These are phyloP conservation scores for Bolinopsis microptera DNA, from an alignment of 37 sponge, comb jelly and placozoan genomes.

Conservation along the genomic window DNA sequence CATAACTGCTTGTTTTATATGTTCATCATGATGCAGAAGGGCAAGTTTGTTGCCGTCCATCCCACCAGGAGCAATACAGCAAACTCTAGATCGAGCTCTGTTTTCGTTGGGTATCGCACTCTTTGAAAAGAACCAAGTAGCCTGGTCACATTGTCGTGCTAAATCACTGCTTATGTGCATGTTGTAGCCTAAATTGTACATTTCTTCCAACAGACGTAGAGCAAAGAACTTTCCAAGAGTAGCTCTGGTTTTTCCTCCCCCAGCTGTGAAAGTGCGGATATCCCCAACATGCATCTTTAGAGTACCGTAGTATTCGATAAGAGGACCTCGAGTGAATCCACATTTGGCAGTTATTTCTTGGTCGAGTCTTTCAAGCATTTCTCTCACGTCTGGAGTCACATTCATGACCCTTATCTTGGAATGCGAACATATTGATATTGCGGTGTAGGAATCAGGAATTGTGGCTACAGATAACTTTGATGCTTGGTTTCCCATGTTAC, in stretches of 20 bases:
- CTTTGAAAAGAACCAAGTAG: slow-evolving; percentile 26
- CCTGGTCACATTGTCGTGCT: background rate
- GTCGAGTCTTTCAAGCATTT: background rate
- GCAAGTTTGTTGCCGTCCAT: slow-evolving; percentile 20
- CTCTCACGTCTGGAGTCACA: background rate
- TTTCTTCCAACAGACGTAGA: background rate
- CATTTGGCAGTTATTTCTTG: background rate
- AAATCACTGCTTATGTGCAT: background rate
- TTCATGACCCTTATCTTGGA: background rate
- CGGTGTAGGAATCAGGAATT: background rate
- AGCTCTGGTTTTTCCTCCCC: too few species aligned
- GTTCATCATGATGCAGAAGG: slow-evolving; percentile 9
- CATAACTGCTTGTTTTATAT: background rate
- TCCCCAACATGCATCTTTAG: background rate
- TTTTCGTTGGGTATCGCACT: background rate
- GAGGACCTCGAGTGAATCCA: background rate
- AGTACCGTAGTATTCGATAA: background rate
- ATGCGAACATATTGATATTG: background rate
- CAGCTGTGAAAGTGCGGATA: too few species aligned
- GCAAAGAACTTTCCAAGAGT: slow-evolving; percentile 37
- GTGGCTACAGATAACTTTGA: background rate
- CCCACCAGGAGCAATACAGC: background rate
- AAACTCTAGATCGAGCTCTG: background rate
- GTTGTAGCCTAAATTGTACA: background rate
- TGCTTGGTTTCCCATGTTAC: background rate